A percentile compares a stretch with the other conserved stretches of the same genome.
Conservation (phyloP, 2,113 vertebrate species). For the Phalacrocorax brasilianus region DNA sequence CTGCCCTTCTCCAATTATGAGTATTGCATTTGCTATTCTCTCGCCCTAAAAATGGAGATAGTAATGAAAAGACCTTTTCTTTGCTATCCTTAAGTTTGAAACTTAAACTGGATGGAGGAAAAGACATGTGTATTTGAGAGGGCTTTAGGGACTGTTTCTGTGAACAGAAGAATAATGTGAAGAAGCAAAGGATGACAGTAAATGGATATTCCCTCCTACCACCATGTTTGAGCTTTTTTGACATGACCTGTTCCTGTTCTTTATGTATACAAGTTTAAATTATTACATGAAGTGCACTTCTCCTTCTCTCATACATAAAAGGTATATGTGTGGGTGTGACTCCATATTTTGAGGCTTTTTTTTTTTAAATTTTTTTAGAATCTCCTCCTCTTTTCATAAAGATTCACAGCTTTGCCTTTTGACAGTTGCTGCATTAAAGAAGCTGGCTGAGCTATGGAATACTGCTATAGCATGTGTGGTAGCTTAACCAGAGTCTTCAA, state of each 20-base stretch:
- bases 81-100: not conserved
- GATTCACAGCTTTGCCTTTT: not conserved
- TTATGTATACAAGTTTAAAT: not conserved
- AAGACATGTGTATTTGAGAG: not conserved
- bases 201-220: not conserved
- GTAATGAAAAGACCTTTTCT: not conserved
- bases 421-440: not conserved
- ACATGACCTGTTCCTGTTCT: not conserved
- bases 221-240: not conserved
- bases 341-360: not conserved
- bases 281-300: not conserved
- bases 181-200: not conserved
- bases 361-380: not conserved
- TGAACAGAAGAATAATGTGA: not conserved
- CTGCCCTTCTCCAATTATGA: not conserved
- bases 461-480: not conserved
- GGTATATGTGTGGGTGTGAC: not conserved
- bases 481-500: not conserved
- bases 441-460: not conserved
- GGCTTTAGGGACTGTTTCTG: not conserved
- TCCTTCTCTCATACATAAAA: not conserved
- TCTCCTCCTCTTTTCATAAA: not conserved
- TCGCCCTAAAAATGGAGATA: not conserved
- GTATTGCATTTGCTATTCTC: not conserved
- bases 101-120: not conserved